These are phyloP conservation scores for Panthera leo DNA, from an alignment of 2,113 vertebrate species.

Conservation along the genomic window DNA sequence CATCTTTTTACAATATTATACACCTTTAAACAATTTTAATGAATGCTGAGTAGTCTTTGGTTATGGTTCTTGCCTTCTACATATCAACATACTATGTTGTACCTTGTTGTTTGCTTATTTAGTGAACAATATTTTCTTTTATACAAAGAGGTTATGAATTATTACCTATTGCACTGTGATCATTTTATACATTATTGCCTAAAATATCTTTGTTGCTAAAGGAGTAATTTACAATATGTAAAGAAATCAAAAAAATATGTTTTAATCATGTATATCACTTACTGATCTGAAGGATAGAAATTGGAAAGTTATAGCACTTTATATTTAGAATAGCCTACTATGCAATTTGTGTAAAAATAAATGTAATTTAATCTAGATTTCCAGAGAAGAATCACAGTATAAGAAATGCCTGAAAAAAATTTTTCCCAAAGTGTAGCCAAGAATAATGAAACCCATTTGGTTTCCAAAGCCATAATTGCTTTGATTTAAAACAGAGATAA, in stretches of 20 bases:
- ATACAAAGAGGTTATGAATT: not conserved
- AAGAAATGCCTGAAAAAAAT: not conserved
- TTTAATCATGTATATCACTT: not conserved
- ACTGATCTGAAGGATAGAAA: not conserved
- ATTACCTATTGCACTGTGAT: not conserved
- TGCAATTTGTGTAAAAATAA: not conserved
- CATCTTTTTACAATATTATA: too few relatives aligned
- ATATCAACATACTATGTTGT: not conserved
- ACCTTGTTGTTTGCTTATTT: not conserved
- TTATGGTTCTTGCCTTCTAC: not conserved
- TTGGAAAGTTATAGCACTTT: not conserved
- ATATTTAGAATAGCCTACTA: not conserved
- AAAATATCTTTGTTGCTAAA: not conserved
- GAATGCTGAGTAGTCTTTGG: not conserved
- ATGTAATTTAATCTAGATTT: not conserved
- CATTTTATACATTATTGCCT: not conserved
- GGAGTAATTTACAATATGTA: not conserved
- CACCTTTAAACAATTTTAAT: not conserved
- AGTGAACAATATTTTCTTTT: not conserved
- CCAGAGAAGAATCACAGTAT: not conserved
- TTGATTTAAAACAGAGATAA: not conserved
- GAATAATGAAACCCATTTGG: not conserved
- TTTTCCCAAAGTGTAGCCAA: not conserved
- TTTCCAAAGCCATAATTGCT: not conserved
- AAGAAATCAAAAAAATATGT: not conserved